Evolutionary conservation across 2,888 invertebrate species (phyloP), one percentile per base, ranked within the genome.

Genomic region (Drosophila antonietae): DNA sequence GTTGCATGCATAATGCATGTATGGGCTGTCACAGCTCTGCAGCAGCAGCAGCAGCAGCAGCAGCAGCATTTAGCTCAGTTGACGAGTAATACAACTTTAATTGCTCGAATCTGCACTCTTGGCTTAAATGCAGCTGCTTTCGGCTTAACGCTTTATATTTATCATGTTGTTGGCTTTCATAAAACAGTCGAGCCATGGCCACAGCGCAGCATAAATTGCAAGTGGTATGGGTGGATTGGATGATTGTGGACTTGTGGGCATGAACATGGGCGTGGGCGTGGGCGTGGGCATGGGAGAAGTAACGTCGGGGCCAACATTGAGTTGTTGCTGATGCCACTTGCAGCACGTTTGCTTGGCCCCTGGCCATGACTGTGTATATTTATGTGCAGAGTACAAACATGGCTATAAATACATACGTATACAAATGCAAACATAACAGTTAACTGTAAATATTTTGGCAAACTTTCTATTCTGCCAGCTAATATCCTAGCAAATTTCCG

Each of bases 401-500:
- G 57, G 23, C 44, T 35, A 56, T 15, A 51, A 14, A 63, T 39
- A 18, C 47, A 63, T 33, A 18, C 47, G n/a, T n/a, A 56, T 7
- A 55, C 23, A 53, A 53, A 49, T 18, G 47, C 61, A 63, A 47
- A 66, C 39, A 73, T 23, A 59, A 74, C 63, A 56, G 70, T 66
- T 60, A 66, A 60, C 57, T 59, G 76, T 53, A 78, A 80, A 80
- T 68, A 80, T 80, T 78, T 33, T 65, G 67, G 49, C 59, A 70
- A 76, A 67, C 71, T 71, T 64, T 68, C 53, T 52, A 55, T 57
- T 53, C 71, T 67, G 78, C 69, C 78, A 67, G 68, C 68, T 61
- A 66, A 78, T 69, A 81, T 78, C 78, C 81, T 75, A 69, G 63
- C 78, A 78, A 78, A 80, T 78, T 78, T 80, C 81, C 80, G 78